These are phyloP conservation scores for Pollenia griseotomentosa DNA, from an alignment of 2,888 invertebrate species.

Conservation along the genomic window DNA sequence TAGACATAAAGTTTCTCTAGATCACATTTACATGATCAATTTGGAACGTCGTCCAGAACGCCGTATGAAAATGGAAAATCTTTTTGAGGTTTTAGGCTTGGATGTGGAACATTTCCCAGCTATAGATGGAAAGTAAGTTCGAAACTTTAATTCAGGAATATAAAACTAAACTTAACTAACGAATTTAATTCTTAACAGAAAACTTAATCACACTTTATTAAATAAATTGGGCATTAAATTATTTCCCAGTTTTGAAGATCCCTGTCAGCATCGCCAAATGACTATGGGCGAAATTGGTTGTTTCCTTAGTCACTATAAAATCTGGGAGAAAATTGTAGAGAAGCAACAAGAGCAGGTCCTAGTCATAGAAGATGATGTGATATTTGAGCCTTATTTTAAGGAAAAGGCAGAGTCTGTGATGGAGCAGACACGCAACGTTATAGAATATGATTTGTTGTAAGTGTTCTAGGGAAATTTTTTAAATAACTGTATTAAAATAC, in stretches of 20 bases:
- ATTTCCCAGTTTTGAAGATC: slow-evolving; percentile 94
- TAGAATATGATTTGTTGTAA: slow-evolving; percentile 96
- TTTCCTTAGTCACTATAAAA: slow-evolving; percentile 96
- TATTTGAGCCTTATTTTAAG: slow-evolving; percentile 94
- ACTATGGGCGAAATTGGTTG: slow-evolving; percentile 99
- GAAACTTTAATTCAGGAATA: too few relatives aligned
- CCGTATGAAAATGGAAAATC: slow-evolving; percentile 90
- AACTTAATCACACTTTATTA: slow-evolving; percentile 87
- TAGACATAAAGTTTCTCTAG: slow-evolving; percentile 89
- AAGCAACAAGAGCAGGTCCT: slow-evolving; percentile 87
- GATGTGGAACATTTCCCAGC: slow-evolving; percentile 91
- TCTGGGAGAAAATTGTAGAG: slow-evolving; percentile 91
- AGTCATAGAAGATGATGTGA: slow-evolving; percentile 97
- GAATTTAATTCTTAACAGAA: slow-evolving; percentile 84
- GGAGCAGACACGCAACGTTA: slow-evolving; percentile 84
- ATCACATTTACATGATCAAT: slow-evolving; percentile 96
- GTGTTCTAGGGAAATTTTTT: slow-evolving; percentile 79
- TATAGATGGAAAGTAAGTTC: slow-evolving; percentile 94
- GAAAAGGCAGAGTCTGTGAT: slow-evolving; percentile 78
- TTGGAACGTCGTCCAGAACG: slow-evolving; percentile 92
- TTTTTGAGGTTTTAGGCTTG: slow-evolving; percentile 92
- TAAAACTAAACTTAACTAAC: not conserved
- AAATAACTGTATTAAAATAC: not conserved
- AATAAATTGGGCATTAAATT: slow-evolving; percentile 88
- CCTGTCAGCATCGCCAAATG: slow-evolving; percentile 96